phyloP scores from a whole-genome alignment of 1,140 invertebrate genomes.

The Drosophila nasuta region DNA sequence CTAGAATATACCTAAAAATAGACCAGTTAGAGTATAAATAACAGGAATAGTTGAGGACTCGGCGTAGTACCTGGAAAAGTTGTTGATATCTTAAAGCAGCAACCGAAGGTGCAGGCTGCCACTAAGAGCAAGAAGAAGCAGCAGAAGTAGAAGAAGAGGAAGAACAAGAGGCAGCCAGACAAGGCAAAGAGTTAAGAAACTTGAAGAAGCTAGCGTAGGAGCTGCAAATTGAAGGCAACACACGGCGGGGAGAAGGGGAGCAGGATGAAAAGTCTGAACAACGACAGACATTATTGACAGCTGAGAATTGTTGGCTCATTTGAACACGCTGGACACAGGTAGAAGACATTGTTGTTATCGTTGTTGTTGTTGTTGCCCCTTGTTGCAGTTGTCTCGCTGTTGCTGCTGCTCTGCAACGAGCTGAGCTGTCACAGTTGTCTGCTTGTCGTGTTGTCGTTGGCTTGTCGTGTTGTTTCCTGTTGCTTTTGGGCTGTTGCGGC shows the following conservation, averaged over 20 bases:
- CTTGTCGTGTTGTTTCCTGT: slow-evolving; percentile 70
- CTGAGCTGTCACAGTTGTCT: slow-evolving; percentile 80
- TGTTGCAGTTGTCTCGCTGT: slow-evolving; percentile 58
- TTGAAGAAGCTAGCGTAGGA: slow-evolving; percentile 20
- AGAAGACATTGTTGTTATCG: slow-evolving; percentile 50
- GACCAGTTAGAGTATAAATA: background rate
- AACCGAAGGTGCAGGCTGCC: background rate
- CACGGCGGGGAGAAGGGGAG: background rate
- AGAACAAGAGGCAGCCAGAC: slow-evolving; percentile 3
- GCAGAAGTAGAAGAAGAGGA: background rate
- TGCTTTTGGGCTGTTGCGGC: slow-evolving; percentile 41
- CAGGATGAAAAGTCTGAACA: slow-evolving; percentile 20
- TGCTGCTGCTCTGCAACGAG: slow-evolving; percentile 59
- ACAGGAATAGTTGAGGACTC: background rate
- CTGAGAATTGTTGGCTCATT: slow-evolving; percentile 78
- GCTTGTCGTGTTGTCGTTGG: slow-evolving; percentile 51
- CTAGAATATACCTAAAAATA: background rate
- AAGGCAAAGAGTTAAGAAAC: slow-evolving; percentile 16
- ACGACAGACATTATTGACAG: slow-evolving; percentile 79
- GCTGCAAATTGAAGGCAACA: background rate
- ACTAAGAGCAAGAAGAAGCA: background rate
- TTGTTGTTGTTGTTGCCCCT: slow-evolving; percentile 40
- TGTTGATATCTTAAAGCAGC: background rate
- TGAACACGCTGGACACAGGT: slow-evolving; percentile 70
- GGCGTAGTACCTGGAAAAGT: background rate